A percentile compares a stretch with the other conserved stretches of the same genome.
These are phyloP conservation scores for Diaphora mendica DNA, from an alignment of 2,888 invertebrate species.

Conservation along the genomic window DNA sequence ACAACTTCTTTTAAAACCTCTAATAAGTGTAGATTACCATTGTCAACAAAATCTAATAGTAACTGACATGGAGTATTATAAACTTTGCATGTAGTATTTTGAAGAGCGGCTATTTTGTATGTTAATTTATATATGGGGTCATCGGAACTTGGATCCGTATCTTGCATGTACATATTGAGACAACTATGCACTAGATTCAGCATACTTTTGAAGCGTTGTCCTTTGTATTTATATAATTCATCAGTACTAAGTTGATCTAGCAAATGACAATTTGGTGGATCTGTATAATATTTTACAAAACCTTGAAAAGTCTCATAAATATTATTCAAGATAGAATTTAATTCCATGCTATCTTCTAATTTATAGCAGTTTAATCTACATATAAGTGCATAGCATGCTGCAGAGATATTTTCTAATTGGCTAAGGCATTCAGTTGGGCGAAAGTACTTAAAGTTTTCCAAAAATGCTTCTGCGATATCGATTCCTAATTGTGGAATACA, in stretches of 20 bases:
- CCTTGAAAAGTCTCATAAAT: constrained; percentile 64
- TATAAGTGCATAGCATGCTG: constrained; percentile 67
- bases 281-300: constrained; percentile 67
- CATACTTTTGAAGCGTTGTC: constrained; percentile 62
- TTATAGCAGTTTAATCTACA: constrained; percentile 70
- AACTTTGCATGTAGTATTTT: constrained; percentile 51
- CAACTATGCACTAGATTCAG: constrained; percentile 62
- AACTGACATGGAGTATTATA: constrained; percentile 57
- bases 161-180: constrained; percentile 59
- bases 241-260: constrained; percentile 63
- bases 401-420: constrained; percentile 62
- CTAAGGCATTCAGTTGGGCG: constrained; percentile 64
- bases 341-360: constrained; percentile 44
- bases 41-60: constrained; percentile 63
- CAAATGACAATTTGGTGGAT: constrained; percentile 69
- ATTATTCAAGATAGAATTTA: constrained; percentile 46
- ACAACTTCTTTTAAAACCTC: constrained; percentile 70
- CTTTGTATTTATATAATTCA: constrained; percentile 69
- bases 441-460: constrained; percentile 71
- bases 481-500: constrained; percentile 68
- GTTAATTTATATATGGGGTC: constrained; percentile 66
- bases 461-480: constrained; percentile 68
- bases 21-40: constrained; percentile 64
- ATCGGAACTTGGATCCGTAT: constrained; percentile 51
- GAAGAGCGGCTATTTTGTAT: constrained; percentile 57